Percentiles rank a stretch among this genome's conserved stretches.
These are phyloP conservation scores for Callipepla squamata DNA, from an alignment of 2,113 vertebrate genomes.

Conservation along the genomic window DNA sequence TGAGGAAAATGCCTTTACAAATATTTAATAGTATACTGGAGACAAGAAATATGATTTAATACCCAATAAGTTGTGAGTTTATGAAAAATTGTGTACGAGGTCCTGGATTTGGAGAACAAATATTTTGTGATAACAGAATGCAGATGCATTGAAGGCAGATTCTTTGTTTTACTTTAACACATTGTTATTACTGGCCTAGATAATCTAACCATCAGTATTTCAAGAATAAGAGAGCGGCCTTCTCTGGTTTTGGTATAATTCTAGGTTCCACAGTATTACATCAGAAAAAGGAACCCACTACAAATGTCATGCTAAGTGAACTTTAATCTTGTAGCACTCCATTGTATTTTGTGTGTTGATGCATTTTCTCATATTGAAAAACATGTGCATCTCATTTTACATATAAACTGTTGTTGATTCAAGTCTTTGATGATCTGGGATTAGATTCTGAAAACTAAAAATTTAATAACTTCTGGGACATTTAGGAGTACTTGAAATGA, in stretches of 20 bases:
- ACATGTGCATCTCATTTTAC: constrained; percentile 13
- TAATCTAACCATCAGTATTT: background rate
- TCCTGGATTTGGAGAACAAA: background rate
- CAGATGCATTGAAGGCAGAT: background rate
- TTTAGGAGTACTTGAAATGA: background rate
- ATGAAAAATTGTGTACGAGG: background rate
- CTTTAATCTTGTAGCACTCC: constrained; percentile 24
- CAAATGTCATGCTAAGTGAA: background rate
- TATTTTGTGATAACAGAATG: background rate
- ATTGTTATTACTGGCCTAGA: background rate
- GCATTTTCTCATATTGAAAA: constrained; percentile 10
- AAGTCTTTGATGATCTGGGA: constrained; percentile 24
- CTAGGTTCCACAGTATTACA: background rate
- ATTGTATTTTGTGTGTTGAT: background rate
- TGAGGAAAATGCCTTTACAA: background rate
- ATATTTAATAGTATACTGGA: background rate
- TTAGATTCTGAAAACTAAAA: constrained; percentile 24
- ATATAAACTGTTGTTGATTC: constrained; percentile 4
- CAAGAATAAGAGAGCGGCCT: background rate
- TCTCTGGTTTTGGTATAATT: background rate
- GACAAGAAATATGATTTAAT: background rate
- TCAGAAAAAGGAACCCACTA: constrained; percentile 23
- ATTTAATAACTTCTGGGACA: background rate
- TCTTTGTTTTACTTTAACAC: background rate
- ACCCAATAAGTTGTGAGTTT: background rate